Conservation (phyloP, 2,797 vertebrate species). For the Coluber constrictor region DNA sequence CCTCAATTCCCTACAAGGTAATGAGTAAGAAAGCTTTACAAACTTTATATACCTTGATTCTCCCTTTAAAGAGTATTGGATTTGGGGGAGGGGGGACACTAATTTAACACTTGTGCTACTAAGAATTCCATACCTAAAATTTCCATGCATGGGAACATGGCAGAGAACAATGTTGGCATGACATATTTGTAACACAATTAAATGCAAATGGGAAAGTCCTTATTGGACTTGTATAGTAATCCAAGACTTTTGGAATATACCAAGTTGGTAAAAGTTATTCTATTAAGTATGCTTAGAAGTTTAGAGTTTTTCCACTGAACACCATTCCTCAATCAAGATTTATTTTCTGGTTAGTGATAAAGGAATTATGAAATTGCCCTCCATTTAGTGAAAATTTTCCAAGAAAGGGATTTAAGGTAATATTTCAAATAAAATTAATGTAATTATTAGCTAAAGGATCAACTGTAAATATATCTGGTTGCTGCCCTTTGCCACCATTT, state of each 20-base stretch:
- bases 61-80: background rate
- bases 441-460: background rate
- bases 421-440: background rate
- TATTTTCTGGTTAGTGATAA: background rate
- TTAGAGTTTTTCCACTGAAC: background rate
- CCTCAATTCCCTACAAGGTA: background rate
- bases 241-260: background rate
- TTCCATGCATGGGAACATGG: background rate
- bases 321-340: background rate
- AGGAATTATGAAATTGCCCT: background rate
- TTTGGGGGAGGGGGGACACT: background rate
- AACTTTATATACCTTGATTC: background rate
- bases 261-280: background rate
- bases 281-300: background rate
- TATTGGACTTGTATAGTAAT: background rate
- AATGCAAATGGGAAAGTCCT: background rate
- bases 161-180: background rate
- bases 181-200: background rate
- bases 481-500: background rate
- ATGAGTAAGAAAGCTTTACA: background rate
- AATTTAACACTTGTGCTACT: background rate
- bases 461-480: background rate
- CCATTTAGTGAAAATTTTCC: background rate
- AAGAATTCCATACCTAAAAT: background rate
- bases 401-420: background rate